These are phyloP conservation scores for Ciconia stormi DNA, from an alignment of 2,113 vertebrate genomes.

Conservation along the genomic window DNA sequence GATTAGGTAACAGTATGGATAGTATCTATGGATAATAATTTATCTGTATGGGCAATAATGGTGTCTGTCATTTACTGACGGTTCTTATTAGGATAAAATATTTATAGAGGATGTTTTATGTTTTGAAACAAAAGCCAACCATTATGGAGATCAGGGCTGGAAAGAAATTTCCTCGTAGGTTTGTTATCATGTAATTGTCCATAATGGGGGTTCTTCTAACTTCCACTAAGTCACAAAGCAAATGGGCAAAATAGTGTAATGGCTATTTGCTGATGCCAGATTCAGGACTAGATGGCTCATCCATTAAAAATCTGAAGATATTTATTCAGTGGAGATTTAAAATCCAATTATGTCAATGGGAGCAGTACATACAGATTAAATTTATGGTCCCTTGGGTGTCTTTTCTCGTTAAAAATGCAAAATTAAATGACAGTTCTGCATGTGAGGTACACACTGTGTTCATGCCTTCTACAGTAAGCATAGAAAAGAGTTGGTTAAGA, in stretches of 20 bases:
- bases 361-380: background rate
- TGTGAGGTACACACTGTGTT: background rate
- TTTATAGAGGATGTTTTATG: background rate
- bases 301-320: background rate
- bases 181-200: background rate
- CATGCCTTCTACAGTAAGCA: background rate
- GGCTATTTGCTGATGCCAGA: background rate
- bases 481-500: background rate
- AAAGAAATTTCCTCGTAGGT: background rate
- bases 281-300: background rate
- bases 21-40: background rate
- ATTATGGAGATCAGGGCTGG: background rate
- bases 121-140: conserved; percentile 18
- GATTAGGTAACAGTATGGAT: conserved; percentile 3
- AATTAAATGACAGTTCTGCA: conserved; percentile 16
- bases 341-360: background rate
- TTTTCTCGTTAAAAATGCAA: background rate
- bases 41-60: background rate
- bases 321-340: background rate
- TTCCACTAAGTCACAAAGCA: conserved; percentile 4
- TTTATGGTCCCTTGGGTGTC: background rate
- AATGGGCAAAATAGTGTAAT: background rate
- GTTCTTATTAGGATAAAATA: conserved; percentile 29
- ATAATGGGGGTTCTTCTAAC: conserved; percentile 19
- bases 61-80: background rate